A percentile compares a stretch with the other conserved stretches of the same genome.
These are phyloP conservation scores for Rotaria macrura DNA, from an alignment of 2,888 invertebrate genomes.

Conservation along the genomic window DNA sequence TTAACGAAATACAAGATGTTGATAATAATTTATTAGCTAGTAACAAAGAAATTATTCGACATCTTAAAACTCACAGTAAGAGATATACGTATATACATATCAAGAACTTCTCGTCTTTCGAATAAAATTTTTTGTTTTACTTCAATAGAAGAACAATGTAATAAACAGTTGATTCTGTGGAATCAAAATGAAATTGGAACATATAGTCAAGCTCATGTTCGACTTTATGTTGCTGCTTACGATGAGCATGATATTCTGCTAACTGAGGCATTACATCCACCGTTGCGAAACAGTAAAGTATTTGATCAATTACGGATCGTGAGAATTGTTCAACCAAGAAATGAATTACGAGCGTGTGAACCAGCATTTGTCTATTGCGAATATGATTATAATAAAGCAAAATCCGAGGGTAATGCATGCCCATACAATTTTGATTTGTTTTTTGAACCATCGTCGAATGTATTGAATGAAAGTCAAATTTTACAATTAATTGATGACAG, in stretches of 20 bases:
- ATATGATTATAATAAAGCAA: not conserved
- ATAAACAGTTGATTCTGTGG: not conserved
- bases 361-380: not conserved
- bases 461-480: not conserved
- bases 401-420: not conserved
- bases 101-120: not conserved
- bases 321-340: not conserved
- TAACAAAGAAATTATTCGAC: not conserved
- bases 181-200: not conserved
- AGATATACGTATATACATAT: not conserved
- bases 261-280: not conserved
- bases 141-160: not conserved
- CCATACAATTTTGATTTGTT: not conserved
- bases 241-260: not conserved
- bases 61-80: not conserved
- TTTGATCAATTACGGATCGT: not conserved
- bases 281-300: not conserved
- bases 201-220: not conserved
- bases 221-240: not conserved
- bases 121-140: not conserved
- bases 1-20: not conserved
- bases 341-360: not conserved
- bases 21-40: not conserved
- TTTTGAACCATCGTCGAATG: not conserved
- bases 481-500: not conserved